Conservation (phyloP, 2,888 invertebrate genomes). For the Ormia ochracea region DNA sequence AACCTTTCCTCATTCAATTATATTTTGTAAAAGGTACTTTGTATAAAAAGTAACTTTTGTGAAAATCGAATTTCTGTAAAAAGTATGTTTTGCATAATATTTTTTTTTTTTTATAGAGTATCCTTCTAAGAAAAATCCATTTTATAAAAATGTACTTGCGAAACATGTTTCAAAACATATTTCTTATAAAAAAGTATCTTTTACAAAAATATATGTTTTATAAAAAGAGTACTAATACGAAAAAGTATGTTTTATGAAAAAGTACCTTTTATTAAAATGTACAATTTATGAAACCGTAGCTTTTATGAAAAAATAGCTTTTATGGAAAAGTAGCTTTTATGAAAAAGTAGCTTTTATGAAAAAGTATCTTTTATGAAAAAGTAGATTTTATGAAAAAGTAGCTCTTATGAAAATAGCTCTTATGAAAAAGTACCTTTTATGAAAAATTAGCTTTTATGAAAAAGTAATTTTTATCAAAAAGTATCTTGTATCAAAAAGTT, state of each 20-base stretch:
- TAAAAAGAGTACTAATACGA: no score
- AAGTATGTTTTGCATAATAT: no score
- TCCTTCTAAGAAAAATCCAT: no score
- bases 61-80: no score
- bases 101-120: no score
- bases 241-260: background rate
- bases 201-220: background rate
- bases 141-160: background rate
- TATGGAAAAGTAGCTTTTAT: background rate
- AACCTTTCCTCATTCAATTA: no score
- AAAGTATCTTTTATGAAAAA: background rate
- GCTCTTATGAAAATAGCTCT: background rate
- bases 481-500: background rate
- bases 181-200: background rate
- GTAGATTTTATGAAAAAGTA: background rate
- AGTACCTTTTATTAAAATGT: background rate
- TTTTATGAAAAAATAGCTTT: background rate
- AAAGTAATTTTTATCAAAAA: background rate
- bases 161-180: background rate
- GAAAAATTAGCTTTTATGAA: background rate
- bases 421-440: background rate
- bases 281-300: background rate
- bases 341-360: background rate
- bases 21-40: no score
- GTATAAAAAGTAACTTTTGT: no score